phyloP scores from a whole-genome alignment of 2,888 invertebrate genomes.

The Noctua janthe region DNA sequence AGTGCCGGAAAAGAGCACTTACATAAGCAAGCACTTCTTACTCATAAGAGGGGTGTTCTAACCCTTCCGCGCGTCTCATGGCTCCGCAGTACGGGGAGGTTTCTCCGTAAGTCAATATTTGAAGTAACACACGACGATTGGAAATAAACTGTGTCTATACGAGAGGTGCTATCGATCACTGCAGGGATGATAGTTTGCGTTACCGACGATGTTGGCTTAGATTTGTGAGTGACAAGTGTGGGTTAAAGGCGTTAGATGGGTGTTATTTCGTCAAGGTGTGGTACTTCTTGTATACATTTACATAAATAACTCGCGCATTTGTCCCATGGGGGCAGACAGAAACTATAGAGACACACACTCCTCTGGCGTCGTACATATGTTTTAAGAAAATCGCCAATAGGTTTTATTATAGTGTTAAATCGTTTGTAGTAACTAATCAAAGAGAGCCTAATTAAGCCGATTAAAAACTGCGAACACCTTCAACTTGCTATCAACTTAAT shows the following conservation, averaged over 20 bases:
- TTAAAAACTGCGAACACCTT: neutral
- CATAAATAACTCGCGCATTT: neutral
- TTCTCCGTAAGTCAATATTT: constrained; percentile 78
- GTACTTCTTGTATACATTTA: neutral
- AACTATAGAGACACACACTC: neutral
- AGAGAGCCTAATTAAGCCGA: neutral
- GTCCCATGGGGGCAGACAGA: neutral
- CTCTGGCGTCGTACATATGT: neutral
- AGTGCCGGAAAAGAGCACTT: constrained; percentile 64
- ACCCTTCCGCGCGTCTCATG: constrained; percentile 45
- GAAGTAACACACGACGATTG: constrained; percentile 69
- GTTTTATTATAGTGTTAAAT: neutral
- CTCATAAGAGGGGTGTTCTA: constrained; percentile 42
- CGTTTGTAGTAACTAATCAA: neutral
- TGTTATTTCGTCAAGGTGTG: neutral
- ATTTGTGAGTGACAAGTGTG: constrained; percentile 47
- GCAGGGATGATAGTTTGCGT: constrained; percentile 52
- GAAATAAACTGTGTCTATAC: constrained; percentile 72
- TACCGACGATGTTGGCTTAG: constrained; percentile 40
- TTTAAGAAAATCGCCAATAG: neutral
- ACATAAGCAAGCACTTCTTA: constrained; percentile 53
- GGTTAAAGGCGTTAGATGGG: neutral
- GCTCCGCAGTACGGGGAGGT: constrained; percentile 61
- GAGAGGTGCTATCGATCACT: constrained; percentile 70
- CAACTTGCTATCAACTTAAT: neutral